phyloP scores from a whole-genome alignment of 2,797 vertebrate species.

The Platyrinchus mystaceus region DNA sequence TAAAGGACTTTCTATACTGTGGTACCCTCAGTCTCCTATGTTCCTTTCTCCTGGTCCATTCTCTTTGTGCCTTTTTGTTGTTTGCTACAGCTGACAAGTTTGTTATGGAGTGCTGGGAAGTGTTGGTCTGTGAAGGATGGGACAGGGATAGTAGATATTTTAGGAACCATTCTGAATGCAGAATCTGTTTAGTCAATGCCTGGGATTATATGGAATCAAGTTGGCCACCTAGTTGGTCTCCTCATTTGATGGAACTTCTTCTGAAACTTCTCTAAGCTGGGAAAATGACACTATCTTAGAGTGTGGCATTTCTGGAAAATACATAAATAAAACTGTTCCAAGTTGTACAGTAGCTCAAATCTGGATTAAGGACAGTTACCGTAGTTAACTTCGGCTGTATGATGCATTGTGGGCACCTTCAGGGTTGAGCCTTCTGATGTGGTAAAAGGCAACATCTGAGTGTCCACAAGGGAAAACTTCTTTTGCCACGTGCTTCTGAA shows the following conservation, averaged over 20 bases:
- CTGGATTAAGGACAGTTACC: slow-evolving; percentile 75
- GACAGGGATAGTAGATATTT: not conserved
- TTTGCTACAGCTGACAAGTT: not conserved
- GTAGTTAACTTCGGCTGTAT: slow-evolving; percentile 84
- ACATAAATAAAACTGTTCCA: not conserved
- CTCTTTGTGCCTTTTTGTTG: not conserved
- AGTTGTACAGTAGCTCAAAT: not conserved
- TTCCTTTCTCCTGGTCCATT: not conserved
- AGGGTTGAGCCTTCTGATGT: slow-evolving; percentile 74
- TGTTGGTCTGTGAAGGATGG: not conserved
- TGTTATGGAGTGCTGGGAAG: not conserved
- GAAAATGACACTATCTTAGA: not conserved
- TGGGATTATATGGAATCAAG: not conserved
- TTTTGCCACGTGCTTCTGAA: slow-evolving; percentile 89
- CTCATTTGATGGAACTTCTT: not conserved
- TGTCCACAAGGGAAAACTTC: slow-evolving; percentile 82
- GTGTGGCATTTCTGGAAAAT: not conserved
- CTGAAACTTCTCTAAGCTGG: not conserved
- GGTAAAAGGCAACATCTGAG: slow-evolving; percentile 85
- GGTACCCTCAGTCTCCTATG: not conserved
- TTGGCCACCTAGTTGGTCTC: not conserved
- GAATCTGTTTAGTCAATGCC: not conserved
- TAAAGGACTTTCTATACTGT: not conserved
- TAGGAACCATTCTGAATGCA: not conserved
- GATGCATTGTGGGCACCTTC: slow-evolving; percentile 91